Base-by-base conservation (phyloP, 30 jellyfish, hydroid and myxozoan genomes). In the Sanderia malayensis region DNA sequence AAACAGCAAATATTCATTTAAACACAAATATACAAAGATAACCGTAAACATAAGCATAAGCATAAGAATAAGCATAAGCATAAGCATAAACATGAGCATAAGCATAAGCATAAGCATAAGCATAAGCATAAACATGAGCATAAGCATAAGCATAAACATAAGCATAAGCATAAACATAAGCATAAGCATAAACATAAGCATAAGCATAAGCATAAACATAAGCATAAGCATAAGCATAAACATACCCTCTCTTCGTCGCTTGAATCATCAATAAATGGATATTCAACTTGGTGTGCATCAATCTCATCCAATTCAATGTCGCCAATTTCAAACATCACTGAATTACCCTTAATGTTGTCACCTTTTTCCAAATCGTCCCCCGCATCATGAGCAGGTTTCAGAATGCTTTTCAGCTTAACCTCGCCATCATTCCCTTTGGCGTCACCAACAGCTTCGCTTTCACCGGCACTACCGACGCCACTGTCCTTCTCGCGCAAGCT, bases 401-500 rank as follows among this genome's bases (percentile, higher is more conserved):
- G 31, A 18, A 18, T 55, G 24, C 24, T 1, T 18, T 25, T 71
- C 72, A 47, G 60, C 66, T 27, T 37, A 53, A 15, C 2, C 15
- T 19, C 34, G 37, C 34, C 63, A 66, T 66, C 15, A 46, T 66
- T 37, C 75, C 30, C 30, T 21, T 1, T 27, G 53, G 23, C 33
- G 32, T 31, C 79, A 31, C 34, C 57, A 11, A 11, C 60, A 3
- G 31, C 17, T 22, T 80, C 92, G 31, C 59, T 13, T 15, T 69
- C 92, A 21, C 37, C 47, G 58, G 49, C 52, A 31, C 92, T 67
- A 44, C 68, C 88, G 23, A 72, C 59, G 2, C 95, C 95, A 32
- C 95, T 83, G 80, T 83, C 95, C 44, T 67, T 73, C 10, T 64
- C 86, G 25, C 92, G 84, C n/a, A n/a, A n/a, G 22, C 60, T 22